phyloP scores from a whole-genome alignment of 2,888 invertebrate genomes.

The Diploptera punctata region DNA sequence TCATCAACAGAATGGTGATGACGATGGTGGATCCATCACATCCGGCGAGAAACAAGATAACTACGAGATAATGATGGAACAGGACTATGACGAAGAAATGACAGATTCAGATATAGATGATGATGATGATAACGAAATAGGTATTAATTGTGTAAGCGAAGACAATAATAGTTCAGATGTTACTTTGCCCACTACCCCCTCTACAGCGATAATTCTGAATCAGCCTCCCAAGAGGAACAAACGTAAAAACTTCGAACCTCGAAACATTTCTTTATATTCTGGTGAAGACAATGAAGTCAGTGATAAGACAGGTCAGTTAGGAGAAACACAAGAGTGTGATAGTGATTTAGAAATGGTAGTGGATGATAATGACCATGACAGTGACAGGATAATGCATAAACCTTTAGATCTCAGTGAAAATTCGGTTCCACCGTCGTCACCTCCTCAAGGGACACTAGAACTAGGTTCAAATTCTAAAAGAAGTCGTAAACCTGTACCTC shows the following conservation, averaged over 20 bases:
- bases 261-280: conserved; percentile 64
- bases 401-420: conserved; percentile 39
- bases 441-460: background rate
- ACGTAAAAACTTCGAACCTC: conserved; percentile 79
- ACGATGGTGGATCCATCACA: conserved; percentile 26
- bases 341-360: conserved; percentile 45
- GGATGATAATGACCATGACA: conserved; percentile 26
- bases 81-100: conserved; percentile 34
- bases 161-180: conserved; percentile 28
- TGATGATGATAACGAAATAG: conserved; percentile 28
- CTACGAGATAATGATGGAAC: conserved; percentile 25
- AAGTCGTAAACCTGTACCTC: conserved; percentile 55
- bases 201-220: background rate
- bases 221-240: conserved; percentile 70
- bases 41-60: conserved; percentile 32
- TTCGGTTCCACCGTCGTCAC: conserved; percentile 26
- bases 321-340: conserved; percentile 47
- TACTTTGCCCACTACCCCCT: conserved; percentile 17
- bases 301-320: conserved; percentile 2
- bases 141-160: background rate
- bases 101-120: conserved; percentile 11
- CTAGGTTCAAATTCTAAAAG: conserved; percentile 47
- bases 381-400: conserved; percentile 15
- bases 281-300: conserved; percentile 49
- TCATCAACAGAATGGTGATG: conserved; percentile 29